Base-by-base conservation (phyloP, 2,113 vertebrate species). In the Bettongia penicillata region DNA sequence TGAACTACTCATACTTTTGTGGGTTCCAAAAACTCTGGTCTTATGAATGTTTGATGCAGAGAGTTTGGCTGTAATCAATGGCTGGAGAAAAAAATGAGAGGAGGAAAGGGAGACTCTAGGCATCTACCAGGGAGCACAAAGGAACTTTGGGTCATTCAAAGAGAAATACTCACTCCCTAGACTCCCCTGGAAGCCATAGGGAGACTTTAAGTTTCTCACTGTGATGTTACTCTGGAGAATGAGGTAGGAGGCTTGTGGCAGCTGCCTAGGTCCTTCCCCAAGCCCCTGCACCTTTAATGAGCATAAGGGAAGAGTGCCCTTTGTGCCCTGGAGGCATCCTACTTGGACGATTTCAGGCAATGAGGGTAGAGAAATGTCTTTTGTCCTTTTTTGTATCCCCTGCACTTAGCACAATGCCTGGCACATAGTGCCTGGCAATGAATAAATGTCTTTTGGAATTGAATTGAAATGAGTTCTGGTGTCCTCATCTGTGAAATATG, bases 1-100 rank as follows among this genome's bases (percentile, higher is more conserved):
- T 96, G 92, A 96, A 96, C 96, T 96, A 3, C 96, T 23, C 93
- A 94, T 2, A 0, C 53, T 93, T 94, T 92, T 77, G 31, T 49
- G 89, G 51, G 90, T 96, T 97, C 95, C 95, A 22, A 94, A 94
- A 94, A 93, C 1, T 0, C 91, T 43, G 2, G 61, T 89, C 61
- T 89, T 93, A 97, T 94, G 47, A 96, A 93, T 94, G 96, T 96
- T 96, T 96, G 94, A 96, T 92, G 96, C 25, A 1, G 51, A 91
- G 89, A 97, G 92, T 28, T 61, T n/a, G 93, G 93, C 95, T 0
- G 55, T 43, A 19, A n/a, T 77, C 37, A 77, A 91, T 91, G 96
- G 90, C n/a, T 5, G 4, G 4, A 16, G 37, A 26, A 84, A 24
- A 52, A 77, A 94, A 95, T 91, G 51, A 25, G 84, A 95, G 91